Base-by-base conservation (phyloP, 2,797 vertebrate species). In the Coccyzus lansbergi region DNA sequence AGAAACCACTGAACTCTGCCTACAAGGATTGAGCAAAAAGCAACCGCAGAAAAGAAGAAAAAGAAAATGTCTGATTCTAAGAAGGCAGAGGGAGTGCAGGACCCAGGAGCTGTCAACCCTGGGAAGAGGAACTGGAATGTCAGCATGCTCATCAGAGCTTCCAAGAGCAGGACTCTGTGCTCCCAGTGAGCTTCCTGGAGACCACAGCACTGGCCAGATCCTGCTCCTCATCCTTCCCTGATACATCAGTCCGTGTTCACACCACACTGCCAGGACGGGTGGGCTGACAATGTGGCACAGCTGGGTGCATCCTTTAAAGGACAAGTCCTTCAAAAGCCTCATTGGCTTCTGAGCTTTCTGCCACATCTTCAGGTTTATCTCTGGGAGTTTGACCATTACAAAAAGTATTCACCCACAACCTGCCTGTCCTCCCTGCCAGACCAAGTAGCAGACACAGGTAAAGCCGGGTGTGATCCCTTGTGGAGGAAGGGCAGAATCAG, bases 161-260 rank as follows among this genome's bases (percentile, higher is more conserved):
- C 64, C 2, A 6, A 63, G 42, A 42, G 51, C 38, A 4, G 10
- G n/a, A 34, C 10, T 28, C 80, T 4, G 3, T 4, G 4, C 34
- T 65, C 26, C 78, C 48, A 64, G 42, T 1, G 3, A n/a, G 24
- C 28, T 52, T 33, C 31, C n/a, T 12, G 3, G 24, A 38, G n/a
- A 12, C 19, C 2, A 0, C 4, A 2, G 24, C 0, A 0, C 4
- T 46, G 60, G 12, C 46, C 18, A 5, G 34, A 55, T 38, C 26
- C 3, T 2, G 42, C 52, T 83, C 63, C 33, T 80, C 33, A 16
- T 49, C 36, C 25, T 67, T 17, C 55, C 49, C 58, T 14, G 58
- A 40, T 38, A 29, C 17, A 34, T 26, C 1, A 7, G 29, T n/a
- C 65, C 31, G 53, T 2, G 2, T 19, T 67, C 12, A 5, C 15